Conservation (phyloP, 92 coral and sea anemone species). For the Phenganax subtilis region DNA sequence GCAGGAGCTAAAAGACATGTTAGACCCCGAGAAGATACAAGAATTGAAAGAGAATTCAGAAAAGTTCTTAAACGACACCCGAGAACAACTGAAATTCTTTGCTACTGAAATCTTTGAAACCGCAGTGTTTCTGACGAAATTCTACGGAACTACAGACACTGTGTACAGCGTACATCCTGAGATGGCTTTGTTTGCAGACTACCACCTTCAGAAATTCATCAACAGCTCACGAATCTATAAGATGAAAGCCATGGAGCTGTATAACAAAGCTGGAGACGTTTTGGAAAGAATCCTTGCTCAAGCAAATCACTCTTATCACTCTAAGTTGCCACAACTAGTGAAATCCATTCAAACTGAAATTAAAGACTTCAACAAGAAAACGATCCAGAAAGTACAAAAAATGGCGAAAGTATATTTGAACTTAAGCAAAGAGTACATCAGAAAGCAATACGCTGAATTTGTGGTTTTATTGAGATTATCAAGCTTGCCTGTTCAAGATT, state of each 20-base stretch:
- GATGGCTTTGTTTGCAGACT: constrained; percentile 47
- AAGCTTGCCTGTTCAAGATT: constrained; percentile 32
- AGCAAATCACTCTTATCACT: neutral
- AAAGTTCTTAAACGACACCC: constrained; percentile 31
- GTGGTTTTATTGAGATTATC: neutral
- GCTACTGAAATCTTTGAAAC: constrained; percentile 72
- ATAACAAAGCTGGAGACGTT: constrained; percentile 23
- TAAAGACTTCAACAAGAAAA: neutral
- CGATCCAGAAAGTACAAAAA: neutral
- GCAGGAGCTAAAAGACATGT: neutral
- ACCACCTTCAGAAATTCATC: constrained; percentile 9
- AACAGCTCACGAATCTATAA: constrained; percentile 42
- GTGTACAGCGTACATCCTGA: constrained; percentile 38
- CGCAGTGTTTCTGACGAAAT: constrained; percentile 61
- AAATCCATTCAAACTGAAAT: constrained; percentile 8
- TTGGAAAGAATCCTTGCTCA: neutral
- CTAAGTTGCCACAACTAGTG: constrained; percentile 1
- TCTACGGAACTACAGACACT: constrained; percentile 54
- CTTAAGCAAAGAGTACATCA: neutral
- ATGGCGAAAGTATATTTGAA: neutral
- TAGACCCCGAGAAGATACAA: constrained; percentile 3
- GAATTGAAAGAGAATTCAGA: neutral
- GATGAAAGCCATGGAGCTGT: constrained; percentile 30
- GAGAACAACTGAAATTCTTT: constrained; percentile 57
- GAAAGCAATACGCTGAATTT: neutral